Evolutionary conservation across 1,140 invertebrate species (phyloP).

Genomic region (Zaprionus inermis): DNA sequence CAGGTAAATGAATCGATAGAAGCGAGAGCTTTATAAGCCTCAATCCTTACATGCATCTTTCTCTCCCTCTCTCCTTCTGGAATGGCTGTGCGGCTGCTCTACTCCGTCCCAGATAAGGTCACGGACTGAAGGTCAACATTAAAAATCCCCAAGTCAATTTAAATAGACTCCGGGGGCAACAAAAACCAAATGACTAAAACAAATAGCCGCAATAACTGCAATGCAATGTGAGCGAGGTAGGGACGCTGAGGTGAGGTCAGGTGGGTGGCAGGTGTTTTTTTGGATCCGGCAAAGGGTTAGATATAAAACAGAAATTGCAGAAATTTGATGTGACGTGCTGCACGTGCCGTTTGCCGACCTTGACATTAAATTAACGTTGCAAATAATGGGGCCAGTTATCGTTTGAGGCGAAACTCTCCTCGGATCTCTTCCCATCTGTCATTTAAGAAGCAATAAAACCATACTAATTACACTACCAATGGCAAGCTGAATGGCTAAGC

Average conservation of each 20-base stretch:
- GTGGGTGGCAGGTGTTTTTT: not conserved
- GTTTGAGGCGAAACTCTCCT: not conserved
- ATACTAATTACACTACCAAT: not conserved
- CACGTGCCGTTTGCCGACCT: not conserved
- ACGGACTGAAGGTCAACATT: not conserved
- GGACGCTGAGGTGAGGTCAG: not conserved
- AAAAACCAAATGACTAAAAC: conserved; percentile 8
- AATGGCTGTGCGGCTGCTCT: not conserved
- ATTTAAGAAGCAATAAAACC: not conserved
- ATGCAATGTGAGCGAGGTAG: not conserved
- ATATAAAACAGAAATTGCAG: not conserved
- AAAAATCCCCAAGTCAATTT: conserved; percentile 6
- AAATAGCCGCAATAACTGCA: conserved; percentile 11
- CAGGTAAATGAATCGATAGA: not conserved
- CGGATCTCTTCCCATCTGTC: not conserved
- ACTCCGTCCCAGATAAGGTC: not conserved
- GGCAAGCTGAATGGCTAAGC: not conserved
- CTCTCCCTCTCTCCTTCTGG: not conserved
- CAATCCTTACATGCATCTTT: not conserved
- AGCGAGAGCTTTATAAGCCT: not conserved
- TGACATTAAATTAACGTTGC: not conserved
- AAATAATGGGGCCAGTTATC: not conserved
- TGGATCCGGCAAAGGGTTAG: not conserved
- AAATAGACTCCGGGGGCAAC: not conserved
- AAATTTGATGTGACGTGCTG: conserved; percentile 1